Base-by-base conservation (phyloP, 2,113 vertebrate species). In the Nyctereutes procyonoides region DNA sequence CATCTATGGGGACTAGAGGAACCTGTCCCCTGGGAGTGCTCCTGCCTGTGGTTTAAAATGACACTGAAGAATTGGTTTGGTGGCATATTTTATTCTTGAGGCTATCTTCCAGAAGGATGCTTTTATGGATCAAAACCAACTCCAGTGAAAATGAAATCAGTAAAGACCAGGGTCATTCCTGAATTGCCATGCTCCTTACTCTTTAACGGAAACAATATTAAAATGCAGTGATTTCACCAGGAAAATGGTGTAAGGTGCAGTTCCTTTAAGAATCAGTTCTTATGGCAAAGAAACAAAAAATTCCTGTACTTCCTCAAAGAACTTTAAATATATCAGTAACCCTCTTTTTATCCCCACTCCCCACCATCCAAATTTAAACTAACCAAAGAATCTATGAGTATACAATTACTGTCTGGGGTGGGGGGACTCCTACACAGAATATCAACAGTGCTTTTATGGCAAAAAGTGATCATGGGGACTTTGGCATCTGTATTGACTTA, bases 331-430 rank as follows among this genome's bases (percentile, higher is more conserved):
- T 77, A 93, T 58, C 82, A 85, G 65, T 58, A 35, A 56, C 26
- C 2, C 38, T 86, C 32, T 85, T 30, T 74, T 56, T 82, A 62
- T 83, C 28, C 38, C 30, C 3, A 88, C 38, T 96, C 81, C 74
- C 48, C 24, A 89, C 20, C 32, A 88, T 81, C 90, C 94, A 96
- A 90, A 97, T 95, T 95, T 96, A 97, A 96, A 88, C 88, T 79
- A 96, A 96, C 63, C 24, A 38, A 89, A 83, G 80, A 98, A 97
- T 96, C 71, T 88, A 32, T 55, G 65, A 94, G 63, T 95, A 88
- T 95, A 96, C 97, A 87, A 91, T 97, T 95, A 92, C 90, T 84
- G 30, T 30, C 2, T 38, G 69, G 91, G 92, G n/a, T 76, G 10
- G 2, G 5, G 32, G 30, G 62, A 76, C 28, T 88, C 73, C 55